Evolutionary conservation across 1,140 invertebrate genomes (phyloP), one percentile per base, ranked within the genome.

Genomic region (Drosophila arizonae): DNA sequence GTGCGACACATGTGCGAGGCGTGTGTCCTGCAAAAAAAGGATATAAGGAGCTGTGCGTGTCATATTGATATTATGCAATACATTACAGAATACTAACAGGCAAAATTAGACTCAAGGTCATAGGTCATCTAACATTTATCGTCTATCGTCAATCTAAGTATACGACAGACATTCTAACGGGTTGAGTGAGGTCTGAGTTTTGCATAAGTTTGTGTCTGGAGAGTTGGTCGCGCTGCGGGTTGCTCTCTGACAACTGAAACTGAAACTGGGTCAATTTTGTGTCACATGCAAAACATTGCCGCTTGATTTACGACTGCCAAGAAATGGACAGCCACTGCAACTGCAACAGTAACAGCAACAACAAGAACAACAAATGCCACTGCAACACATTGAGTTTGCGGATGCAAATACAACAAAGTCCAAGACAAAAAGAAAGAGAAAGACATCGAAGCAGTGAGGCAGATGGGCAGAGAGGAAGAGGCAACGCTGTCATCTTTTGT

Each of bases 221-320:
- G 33, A 11, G 57, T 69, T 74, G 56, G 63, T 26, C 46, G 45
- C 28, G 61, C 72, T 62, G 68, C 57, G 54, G 76, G 81, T 68
- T 61, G 51, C 64, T 64, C 60, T 64, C 30, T 17, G 43, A 17
- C n/a, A 46, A 46, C 43, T 51, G 48, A 30, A 52, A 68, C 26
- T 8, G 28, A 61, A 84, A 76, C 66, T 79, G 61, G 80, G 80
- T 76, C 80, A 84, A 84, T 66, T 63, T 67, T 45, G 48, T 77
- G 80, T 84, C 68, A 84, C 76, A 84, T 84, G 80, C 76, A 84
- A 84, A 81, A 79, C 76, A 70, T 68, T 60, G 64, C 48, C 39
- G 33, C 8, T 79, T 84, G 80, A 84, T 84, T 84, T 84, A 84
- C 72, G 80, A 84, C 76, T 63, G 79, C 79, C 68, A 66, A 55